Evolutionary conservation across 1,140 invertebrate genomes (phyloP).

Genomic region (Scaptomyza graminum): DNA sequence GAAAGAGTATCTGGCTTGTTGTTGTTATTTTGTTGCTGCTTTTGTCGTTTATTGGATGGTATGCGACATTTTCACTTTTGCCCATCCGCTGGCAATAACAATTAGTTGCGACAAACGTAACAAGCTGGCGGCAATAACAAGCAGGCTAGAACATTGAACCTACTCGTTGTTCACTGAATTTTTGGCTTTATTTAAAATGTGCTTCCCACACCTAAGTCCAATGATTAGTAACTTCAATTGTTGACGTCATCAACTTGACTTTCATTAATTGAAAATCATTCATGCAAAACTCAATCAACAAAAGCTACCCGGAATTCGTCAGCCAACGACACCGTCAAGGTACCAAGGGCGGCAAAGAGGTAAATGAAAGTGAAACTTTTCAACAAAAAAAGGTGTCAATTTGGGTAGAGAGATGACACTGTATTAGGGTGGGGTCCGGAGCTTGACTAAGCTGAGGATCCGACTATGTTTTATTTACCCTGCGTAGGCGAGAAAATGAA

Average conservation of each 20-base stretch:
- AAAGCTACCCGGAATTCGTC: slow-evolving; percentile 62
- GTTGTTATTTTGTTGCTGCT: slow-evolving; percentile 26
- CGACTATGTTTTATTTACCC: slow-evolving; percentile 13
- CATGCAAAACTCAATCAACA: slow-evolving; percentile 57
- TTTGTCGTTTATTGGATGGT: slow-evolving; percentile 33
- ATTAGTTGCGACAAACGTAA: slow-evolving; percentile 44
- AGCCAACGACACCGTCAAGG: slow-evolving; percentile 19
- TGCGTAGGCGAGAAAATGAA: slow-evolving; percentile 22
- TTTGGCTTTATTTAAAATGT: slow-evolving; percentile 25
- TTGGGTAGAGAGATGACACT: slow-evolving; percentile 56
- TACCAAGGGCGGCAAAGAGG: background rate
- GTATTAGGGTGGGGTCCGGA: slow-evolving; percentile 45
- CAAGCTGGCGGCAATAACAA: background rate
- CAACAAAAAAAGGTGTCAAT: slow-evolving; percentile 66
- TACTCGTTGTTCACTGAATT: background rate
- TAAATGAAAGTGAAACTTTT: slow-evolving; percentile 80
- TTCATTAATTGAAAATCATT: slow-evolving; percentile 82
- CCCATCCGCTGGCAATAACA: slow-evolving; percentile 65
- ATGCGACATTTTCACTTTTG: slow-evolving; percentile 83
- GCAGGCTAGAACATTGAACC: slow-evolving; percentile 65
- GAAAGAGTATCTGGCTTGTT: slow-evolving; percentile 19
- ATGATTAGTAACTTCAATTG: slow-evolving; percentile 29
- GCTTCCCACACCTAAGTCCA: slow-evolving; percentile 41
- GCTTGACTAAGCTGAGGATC: slow-evolving; percentile 16
- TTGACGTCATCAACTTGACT: slow-evolving; percentile 67